Evolutionary conservation across 2,888 invertebrate genomes (phyloP), one percentile per base, ranked within the genome.

Genomic region (Suillia variegata): DNA sequence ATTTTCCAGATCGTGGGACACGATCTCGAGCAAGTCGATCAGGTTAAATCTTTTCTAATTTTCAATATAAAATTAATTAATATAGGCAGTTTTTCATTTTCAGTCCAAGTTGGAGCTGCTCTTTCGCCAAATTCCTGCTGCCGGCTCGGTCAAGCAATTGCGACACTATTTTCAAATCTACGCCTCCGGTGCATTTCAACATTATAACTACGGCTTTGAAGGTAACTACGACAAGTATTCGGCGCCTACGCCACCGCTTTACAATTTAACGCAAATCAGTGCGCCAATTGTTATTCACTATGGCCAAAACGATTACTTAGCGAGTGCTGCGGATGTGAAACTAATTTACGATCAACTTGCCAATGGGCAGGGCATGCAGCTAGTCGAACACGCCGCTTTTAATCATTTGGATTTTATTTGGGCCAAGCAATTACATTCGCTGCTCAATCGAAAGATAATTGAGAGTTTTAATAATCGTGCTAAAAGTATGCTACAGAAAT

Each of bases 121-220:
- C 5, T 49, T 62, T 0, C 60, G 62, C 1, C n/a, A 58, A 18
- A 49, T 56, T 1, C 22, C 61, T 18, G 62, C 60, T 2, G 64
- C 62, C 4, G 61, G 64, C 1, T 64, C 62, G 0, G 20, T 61
- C 2, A 58, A 56, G 6, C 56, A 59, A 21, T 52, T 64, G 10
- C 51, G 57, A 2, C 64, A 64, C 18, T 61, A 48, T 38, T 38
- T 62, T 3, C 64, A 64, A 22, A 61, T 64, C 20, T 17, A 45
- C 2, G 42, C 54, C 8, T 64, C 62, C 1, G 64, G 64, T 0
- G 64, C 62, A 15, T 64, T 64, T 45, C 60, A 51, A 4, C 56
- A 60, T 3, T 64, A 52, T 13, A 62, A 64, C 48, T 54, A 61
- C 18, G 64, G 62, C n/a, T 54, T 64, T n/a, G 58, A 62, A 5